Evolutionary conservation across 2,797 vertebrate genomes (phyloP), one percentile per base, ranked within the genome.

Genomic region (Triplophysa yarkandensis): DNA sequence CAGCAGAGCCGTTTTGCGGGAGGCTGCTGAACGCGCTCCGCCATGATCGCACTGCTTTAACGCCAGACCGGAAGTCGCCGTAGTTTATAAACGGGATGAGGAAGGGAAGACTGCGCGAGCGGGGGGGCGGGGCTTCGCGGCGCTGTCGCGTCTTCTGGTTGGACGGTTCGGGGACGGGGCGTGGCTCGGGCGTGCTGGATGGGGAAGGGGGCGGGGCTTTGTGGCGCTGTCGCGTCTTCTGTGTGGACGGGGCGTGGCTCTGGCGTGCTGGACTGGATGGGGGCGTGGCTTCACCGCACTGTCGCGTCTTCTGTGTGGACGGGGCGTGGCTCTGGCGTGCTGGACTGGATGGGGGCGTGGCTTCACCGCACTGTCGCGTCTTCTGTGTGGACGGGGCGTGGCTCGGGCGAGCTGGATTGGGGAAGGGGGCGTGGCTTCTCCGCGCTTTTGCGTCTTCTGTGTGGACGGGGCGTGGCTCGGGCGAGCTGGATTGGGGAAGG

Each of bases 41-140:
- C 95, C 96, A 97, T 98, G 94, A 95, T 95, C 94, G 93, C 94
- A 93, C 94, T 92, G 92, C 94, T 97, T 97, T 93, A 93, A 91
- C 94, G 92, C 87, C 83, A 91, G 90, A 89, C 93, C 93, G 94
- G 95, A 95, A 96, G 96, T 96, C 90, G 89, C 87, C 85, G 89
- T 91, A 93, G 86, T 91, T 93, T 94, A 95, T 94, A 95, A 95
- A 92, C 90, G 86, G 90, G 88, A 88, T 76, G 75, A 88, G 88
- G 88, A 88, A 86, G 82, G 84, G 85, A 86, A 82, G 84, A 86
- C 83, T 83, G 77, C 68, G 87, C 85, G 68, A 85, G 80, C 85
- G 82, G 71, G 77, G 48, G 77, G 86, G 68, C 88, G 87, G 44
- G 83, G 84, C 76, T 78, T 74, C 30, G 36, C 3, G 80, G 85